phyloP scores from a whole-genome alignment of 1,140 invertebrate species.

The Pogonomyrmex californicus region DNA sequence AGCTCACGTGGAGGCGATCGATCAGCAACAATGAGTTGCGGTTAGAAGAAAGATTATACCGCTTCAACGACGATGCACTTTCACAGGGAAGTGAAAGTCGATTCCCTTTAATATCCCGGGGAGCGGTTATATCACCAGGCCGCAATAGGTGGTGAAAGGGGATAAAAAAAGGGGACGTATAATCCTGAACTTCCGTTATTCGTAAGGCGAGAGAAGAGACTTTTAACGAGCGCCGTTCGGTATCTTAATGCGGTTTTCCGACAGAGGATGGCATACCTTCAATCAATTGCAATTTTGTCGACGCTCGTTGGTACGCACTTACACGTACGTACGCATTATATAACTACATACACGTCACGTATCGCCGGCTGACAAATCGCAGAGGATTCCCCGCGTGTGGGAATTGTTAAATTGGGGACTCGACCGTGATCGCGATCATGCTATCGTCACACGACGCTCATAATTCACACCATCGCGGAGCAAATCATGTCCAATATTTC shows the following conservation, averaged over 20 bases:
- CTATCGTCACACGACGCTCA: slow-evolving; percentile 1
- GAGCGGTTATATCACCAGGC: slow-evolving; percentile 48
- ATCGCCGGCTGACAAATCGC: slow-evolving; percentile 17
- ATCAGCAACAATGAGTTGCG: slow-evolving; percentile 64
- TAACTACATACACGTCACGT: not conserved
- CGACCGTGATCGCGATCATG: slow-evolving; percentile 16
- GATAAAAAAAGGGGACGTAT: slow-evolving; percentile 12
- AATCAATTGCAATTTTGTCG: slow-evolving; percentile 2
- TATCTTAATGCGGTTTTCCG: not conserved
- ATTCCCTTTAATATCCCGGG: slow-evolving; percentile 63
- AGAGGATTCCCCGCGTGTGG: not conserved
- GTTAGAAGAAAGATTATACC: slow-evolving; percentile 62
- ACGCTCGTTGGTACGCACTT: not conserved
- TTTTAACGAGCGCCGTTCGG: slow-evolving; percentile 19
- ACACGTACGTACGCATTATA: too few species aligned
- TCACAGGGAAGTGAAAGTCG: slow-evolving; percentile 59
- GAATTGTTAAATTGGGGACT: slow-evolving; percentile 8
- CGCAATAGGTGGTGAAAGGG: slow-evolving; percentile 34
- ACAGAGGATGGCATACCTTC: not conserved
- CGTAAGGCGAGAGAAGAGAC: slow-evolving; percentile 36
- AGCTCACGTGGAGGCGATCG: slow-evolving; percentile 43
- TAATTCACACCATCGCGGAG: slow-evolving; percentile 15
- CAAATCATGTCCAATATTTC: slow-evolving; percentile 37
- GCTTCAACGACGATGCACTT: slow-evolving; percentile 58
- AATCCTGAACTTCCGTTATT: slow-evolving; percentile 46